Evolutionary conservation across 1,140 invertebrate genomes (phyloP).

Genomic region (Tetraneura akinire): DNA sequence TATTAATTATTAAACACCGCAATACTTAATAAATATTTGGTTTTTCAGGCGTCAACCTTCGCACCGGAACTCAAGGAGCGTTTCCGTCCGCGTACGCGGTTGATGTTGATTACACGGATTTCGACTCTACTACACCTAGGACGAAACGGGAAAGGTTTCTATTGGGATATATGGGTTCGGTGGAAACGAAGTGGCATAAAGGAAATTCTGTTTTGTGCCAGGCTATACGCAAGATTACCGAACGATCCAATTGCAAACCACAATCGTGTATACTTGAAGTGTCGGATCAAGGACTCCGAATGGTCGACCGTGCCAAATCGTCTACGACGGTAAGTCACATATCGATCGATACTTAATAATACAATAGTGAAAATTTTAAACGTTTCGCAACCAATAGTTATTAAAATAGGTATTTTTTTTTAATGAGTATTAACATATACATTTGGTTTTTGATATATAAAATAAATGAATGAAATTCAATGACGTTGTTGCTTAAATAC

Average conservation of each 20-base stretch:
- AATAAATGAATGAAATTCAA: too few relatives aligned
- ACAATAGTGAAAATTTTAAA: too few relatives aligned
- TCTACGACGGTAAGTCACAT: constrained; percentile 5
- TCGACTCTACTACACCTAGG: constrained; percentile 82
- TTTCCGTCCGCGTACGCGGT: constrained; percentile 96
- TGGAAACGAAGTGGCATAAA: constrained; percentile 93
- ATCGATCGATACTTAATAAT: too few relatives aligned
- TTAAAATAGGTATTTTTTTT: too few relatives aligned
- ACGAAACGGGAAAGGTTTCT: constrained; percentile 86
- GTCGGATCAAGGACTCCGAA: constrained; percentile 90
- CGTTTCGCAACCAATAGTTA: too few relatives aligned
- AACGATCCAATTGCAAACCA: constrained; percentile 68
- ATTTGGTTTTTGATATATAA: too few relatives aligned
- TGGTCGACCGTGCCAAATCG: constrained; percentile 83
- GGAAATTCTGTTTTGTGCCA: constrained; percentile 85
- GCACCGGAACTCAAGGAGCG: constrained; percentile 89
- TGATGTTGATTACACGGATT: constrained; percentile 92
- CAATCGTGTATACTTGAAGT: constrained; percentile 87
- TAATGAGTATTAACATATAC: too few relatives aligned
- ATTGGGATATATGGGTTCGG: constrained; percentile 90
- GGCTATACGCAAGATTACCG: constrained; percentile 79
- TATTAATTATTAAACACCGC: too few relatives aligned
- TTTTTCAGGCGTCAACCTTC: constrained; percentile 80
- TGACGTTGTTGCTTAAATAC: too few relatives aligned
- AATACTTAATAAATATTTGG: not conserved